phyloP scores from a whole-genome alignment of 2,113 vertebrate species.

The Antennarius striatus region DNA sequence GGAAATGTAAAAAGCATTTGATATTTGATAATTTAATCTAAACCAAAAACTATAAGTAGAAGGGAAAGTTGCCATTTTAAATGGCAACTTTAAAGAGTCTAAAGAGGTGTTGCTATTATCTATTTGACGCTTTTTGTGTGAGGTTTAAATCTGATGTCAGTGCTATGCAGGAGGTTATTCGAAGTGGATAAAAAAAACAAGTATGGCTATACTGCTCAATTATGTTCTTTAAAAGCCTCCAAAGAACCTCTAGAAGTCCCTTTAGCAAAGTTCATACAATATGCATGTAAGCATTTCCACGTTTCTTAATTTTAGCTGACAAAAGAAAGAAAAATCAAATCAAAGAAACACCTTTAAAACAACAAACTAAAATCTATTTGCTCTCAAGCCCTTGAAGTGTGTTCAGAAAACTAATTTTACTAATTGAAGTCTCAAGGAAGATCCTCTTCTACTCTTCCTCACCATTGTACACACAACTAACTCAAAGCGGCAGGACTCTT shows the following conservation, averaged over 20 bases:
- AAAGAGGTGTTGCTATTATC: too few relatives aligned
- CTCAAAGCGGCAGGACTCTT: conserved; percentile 30
- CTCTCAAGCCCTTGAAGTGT: not conserved
- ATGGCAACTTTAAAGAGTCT: too few relatives aligned
- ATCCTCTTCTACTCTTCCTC: not conserved
- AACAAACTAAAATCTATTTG: not conserved
- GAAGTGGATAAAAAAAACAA: conserved; percentile 58
- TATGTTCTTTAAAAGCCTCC: conserved; percentile 67
- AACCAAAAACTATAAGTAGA: too few relatives aligned
- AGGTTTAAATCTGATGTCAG: not conserved
- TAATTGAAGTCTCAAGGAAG: conserved; percentile 32
- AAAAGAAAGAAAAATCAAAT: not conserved
- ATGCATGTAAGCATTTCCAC: conserved; percentile 63
- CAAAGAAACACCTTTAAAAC: conserved; percentile 28
- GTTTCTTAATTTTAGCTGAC: conserved; percentile 34
- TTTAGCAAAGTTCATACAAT: conserved; percentile 63
- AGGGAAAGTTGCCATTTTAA: too few relatives aligned
- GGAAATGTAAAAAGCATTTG: too few relatives aligned
- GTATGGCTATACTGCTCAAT: conserved; percentile 59
- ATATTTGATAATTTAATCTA: too few relatives aligned
- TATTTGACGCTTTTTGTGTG: conserved; percentile 1
- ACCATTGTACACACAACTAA: conserved; percentile 15
- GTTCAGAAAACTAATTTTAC: conserved; percentile 12
- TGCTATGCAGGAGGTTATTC: conserved; percentile 41
- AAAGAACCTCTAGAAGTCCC: conserved; percentile 55